Conservation (phyloP, 2,888 invertebrate genomes). For the Idaea dimidiata region DNA sequence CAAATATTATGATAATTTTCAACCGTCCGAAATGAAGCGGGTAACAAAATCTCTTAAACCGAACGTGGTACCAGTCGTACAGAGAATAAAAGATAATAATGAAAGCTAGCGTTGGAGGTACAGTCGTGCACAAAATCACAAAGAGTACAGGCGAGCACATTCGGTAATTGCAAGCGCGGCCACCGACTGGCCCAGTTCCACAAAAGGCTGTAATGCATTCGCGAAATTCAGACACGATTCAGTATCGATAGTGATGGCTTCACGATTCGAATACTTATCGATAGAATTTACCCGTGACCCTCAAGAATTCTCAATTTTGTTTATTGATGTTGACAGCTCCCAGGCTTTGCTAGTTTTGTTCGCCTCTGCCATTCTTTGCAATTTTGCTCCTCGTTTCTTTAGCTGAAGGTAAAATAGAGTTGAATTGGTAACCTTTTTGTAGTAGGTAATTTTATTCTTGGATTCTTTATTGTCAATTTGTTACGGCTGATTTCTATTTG, state of each 20-base stretch:
- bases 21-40: slow-evolving; percentile 28
- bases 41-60: slow-evolving; percentile 41
- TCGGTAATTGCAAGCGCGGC: slow-evolving; percentile 48
- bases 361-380: slow-evolving; percentile 1
- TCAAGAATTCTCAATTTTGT: slow-evolving; percentile 28
- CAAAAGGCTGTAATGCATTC: slow-evolving; percentile 52
- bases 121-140: slow-evolving; percentile 44
- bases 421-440: background rate
- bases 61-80: slow-evolving; percentile 31
- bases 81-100: slow-evolving; percentile 30
- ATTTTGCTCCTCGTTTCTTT: background rate
- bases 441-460: background rate
- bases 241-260: slow-evolving; percentile 37
- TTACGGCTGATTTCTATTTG: background rate
- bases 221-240: slow-evolving; percentile 43
- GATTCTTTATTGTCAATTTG: slow-evolving; percentile 21
- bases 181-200: slow-evolving; percentile 46
- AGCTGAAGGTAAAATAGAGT: background rate
- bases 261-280: slow-evolving; percentile 31
- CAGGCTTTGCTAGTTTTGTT: slow-evolving; percentile 10
- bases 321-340: slow-evolving; percentile 34
- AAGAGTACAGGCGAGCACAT: slow-evolving; percentile 45
- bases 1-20: too few relatives aligned
- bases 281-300: slow-evolving; percentile 32
- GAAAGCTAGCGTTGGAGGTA: slow-evolving; percentile 26